A percentile compares a stretch with the other conserved stretches of the same genome.
phyloP scores from a whole-genome alignment of 2,113 vertebrate species.

The Carassius auratus region DNA sequence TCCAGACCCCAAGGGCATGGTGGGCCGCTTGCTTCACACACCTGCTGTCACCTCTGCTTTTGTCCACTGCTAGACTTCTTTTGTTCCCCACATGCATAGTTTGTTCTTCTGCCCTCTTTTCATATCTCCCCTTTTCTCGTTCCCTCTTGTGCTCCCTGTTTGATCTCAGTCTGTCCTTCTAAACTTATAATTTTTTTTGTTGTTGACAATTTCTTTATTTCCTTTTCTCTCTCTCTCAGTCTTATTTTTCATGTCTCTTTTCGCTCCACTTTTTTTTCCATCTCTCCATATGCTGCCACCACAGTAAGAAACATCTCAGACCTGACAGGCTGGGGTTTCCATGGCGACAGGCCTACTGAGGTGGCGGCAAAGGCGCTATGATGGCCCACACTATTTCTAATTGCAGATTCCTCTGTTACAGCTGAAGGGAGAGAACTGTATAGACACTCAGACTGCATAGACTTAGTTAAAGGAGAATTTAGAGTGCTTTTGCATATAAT shows the following conservation, averaged over 20 bases:
- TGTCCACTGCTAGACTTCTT: constrained; percentile 7
- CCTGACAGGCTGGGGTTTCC: constrained; percentile 52
- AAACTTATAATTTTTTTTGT: constrained; percentile 7
- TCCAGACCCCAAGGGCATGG: constrained; percentile 26
- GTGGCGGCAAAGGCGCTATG: constrained; percentile 41
- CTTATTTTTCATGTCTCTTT: constrained; percentile 9
- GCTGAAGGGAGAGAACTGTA: constrained; percentile 36
- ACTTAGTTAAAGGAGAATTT: constrained; percentile 27
- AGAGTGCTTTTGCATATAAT: constrained; percentile 17
- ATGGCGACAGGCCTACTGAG: constrained; percentile 54
- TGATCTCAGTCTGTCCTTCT: constrained; percentile 22
- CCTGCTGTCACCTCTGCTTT: constrained; percentile 26
- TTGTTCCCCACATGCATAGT: constrained; percentile 19
- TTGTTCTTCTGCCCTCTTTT: neutral
- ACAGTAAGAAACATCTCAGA: constrained; percentile 31
- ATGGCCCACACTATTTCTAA: constrained; percentile 58
- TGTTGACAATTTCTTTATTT: constrained; percentile 1
- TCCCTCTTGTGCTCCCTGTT: neutral
- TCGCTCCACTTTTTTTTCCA: constrained; percentile 42
- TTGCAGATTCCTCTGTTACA: constrained; percentile 55
- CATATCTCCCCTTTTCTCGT: neutral
- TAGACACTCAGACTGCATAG: constrained; percentile 14
- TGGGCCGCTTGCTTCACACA: neutral
- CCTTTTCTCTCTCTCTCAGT: neutral
- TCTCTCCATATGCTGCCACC: constrained; percentile 40